phyloP scores from a whole-genome alignment of 2,113 vertebrate genomes.

The Calyptommatus sinebrachiatus region DNA sequence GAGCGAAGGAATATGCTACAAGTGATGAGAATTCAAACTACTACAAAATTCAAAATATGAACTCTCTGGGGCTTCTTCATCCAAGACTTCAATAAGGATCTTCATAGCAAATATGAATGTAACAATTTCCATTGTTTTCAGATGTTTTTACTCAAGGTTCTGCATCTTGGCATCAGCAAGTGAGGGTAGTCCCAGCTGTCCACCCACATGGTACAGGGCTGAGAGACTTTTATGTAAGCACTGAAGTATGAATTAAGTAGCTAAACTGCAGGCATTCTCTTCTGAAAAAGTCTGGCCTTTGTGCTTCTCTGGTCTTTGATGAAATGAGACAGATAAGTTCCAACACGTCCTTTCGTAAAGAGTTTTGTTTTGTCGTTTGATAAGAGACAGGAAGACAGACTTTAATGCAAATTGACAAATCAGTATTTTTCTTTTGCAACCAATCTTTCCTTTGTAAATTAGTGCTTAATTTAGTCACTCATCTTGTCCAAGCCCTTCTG shows the following conservation, averaged over 20 bases:
- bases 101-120: background rate
- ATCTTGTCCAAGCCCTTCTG: background rate
- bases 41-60: background rate
- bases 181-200: background rate
- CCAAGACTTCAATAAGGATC: background rate
- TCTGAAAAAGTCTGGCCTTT: conserved; percentile 21
- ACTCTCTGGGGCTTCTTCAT: background rate
- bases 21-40: background rate
- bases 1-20: too few relatives aligned
- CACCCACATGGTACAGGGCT: background rate
- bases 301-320: conserved; percentile 23
- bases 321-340: conserved; percentile 6
- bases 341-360: conserved; percentile 1
- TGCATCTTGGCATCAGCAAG: background rate
- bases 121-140: background rate
- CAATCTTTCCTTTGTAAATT: background rate
- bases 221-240: background rate
- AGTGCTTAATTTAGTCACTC: background rate
- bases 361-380: background rate
- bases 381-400: background rate
- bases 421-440: background rate
- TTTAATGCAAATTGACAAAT: conserved; percentile 16
- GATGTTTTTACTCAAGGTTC: background rate
- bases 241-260: background rate
- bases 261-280: background rate